phyloP scores from a whole-genome alignment of 2,888 invertebrate species.

The Hemistola chrysoprasaria region DNA sequence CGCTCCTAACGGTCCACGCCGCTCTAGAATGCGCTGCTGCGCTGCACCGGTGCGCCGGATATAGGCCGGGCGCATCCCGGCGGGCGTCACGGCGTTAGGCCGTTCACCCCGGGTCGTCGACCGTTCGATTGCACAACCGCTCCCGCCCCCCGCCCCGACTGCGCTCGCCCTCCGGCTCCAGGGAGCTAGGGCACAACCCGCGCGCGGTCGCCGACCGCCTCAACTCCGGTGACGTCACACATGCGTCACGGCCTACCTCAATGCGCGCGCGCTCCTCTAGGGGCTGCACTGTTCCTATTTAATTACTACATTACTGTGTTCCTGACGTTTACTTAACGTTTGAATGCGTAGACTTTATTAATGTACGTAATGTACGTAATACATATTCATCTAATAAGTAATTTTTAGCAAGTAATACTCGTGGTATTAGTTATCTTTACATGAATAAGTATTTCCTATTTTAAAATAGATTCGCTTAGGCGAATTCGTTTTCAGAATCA shows the following conservation, averaged over 20 bases:
- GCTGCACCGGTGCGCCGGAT: slow-evolving; percentile 81
- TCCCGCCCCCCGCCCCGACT: slow-evolving; percentile 41
- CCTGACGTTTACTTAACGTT: slow-evolving; percentile 18
- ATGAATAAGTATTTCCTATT: too few relatives aligned
- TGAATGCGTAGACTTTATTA: too few relatives aligned
- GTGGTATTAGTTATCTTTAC: too few relatives aligned
- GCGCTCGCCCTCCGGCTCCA: slow-evolving; percentile 51
- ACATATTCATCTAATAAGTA: too few relatives aligned
- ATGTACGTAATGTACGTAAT: too few relatives aligned
- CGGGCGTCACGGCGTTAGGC: slow-evolving; percentile 74
- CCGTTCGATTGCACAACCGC: slow-evolving; percentile 78
- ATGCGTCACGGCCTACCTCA: slow-evolving; percentile 83
- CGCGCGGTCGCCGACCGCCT: slow-evolving; percentile 66
- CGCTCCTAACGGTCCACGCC: slow-evolving; percentile 79
- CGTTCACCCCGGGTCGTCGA: slow-evolving; percentile 79
- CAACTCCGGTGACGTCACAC: slow-evolving; percentile 70
- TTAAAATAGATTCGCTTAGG: too few relatives aligned
- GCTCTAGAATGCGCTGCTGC: slow-evolving; percentile 80
- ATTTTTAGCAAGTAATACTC: too few relatives aligned
- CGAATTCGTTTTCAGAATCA: too few relatives aligned
- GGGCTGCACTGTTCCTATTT: slow-evolving; percentile 72
- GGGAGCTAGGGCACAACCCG: slow-evolving; percentile 65
- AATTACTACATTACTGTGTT: slow-evolving; percentile 48
- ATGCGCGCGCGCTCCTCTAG: slow-evolving; percentile 79
- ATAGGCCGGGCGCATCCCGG: slow-evolving; percentile 82